Conservation (phyloP, 2,797 vertebrate genomes). For the Meda fulgida region DNA sequence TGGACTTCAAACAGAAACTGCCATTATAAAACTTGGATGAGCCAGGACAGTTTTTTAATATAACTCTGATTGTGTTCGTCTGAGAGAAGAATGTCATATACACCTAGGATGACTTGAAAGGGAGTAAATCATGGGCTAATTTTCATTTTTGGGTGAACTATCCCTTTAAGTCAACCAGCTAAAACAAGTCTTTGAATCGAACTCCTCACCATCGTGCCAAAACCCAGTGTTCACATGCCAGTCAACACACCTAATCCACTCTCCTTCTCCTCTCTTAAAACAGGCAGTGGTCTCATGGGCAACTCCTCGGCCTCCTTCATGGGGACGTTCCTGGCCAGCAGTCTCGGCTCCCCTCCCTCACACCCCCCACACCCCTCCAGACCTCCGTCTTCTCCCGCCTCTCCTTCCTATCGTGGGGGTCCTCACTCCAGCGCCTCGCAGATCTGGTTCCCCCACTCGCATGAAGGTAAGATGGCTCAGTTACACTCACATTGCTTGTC, state of each 20-base stretch:
- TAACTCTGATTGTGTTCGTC: no score
- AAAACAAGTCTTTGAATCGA: neutral
- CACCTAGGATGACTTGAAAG: no score
- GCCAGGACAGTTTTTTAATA: no score
- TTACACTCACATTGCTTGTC: neutral
- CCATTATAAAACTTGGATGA: no score
- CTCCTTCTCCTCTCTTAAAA: conserved; percentile 50
- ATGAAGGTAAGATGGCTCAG: conserved; percentile 86
- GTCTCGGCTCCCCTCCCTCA: conserved; percentile 88
- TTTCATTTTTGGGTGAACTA: no score
- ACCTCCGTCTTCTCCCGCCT: conserved; percentile 87
- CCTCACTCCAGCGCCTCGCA: conserved; percentile 92
- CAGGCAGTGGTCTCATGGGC: conserved; percentile 93
- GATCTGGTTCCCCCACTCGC: conserved; percentile 97
- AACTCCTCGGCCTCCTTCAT: conserved; percentile 93
- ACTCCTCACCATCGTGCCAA: neutral
- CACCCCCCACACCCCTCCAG: conserved; percentile 87
- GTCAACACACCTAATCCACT: conserved; percentile 35
- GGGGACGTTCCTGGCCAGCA: conserved; percentile 95
- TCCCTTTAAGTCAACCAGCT: neutral
- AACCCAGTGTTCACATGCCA: neutral
- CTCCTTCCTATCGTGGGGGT: conserved; percentile 88
- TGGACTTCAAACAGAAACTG: no score
- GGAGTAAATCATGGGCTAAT: no score
- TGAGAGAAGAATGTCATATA: no score